Percentiles rank a stretch among this genome's conserved stretches.
Evolutionary conservation across 2,113 vertebrate species (phyloP).

Genomic region (Thymallus thymallus): DNA sequence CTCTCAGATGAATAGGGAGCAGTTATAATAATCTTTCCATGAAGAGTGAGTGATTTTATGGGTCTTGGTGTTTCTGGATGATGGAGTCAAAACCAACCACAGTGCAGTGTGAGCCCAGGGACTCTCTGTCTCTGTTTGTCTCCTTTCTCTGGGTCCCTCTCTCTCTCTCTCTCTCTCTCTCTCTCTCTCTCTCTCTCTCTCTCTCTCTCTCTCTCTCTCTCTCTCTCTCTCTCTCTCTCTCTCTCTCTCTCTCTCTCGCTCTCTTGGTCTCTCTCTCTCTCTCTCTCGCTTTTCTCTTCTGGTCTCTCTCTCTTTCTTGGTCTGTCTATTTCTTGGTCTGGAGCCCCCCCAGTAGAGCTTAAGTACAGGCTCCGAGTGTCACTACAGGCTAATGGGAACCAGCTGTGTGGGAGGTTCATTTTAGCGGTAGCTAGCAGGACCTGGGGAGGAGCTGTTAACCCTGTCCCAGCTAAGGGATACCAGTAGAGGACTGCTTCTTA

Average conservation of each 20-base stretch:
- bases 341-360: constrained; percentile 26
- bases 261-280: neutral
- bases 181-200: neutral
- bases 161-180: too few species aligned
- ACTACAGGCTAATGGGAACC: constrained; percentile 72
- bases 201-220: too few species aligned
- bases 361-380: constrained; percentile 64
- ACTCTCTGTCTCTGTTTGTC: too few species aligned
- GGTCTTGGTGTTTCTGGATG: too few species aligned
- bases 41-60: too few species aligned
- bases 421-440: constrained; percentile 65
- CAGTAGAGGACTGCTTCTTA: too few species aligned
- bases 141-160: too few species aligned
- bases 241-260: neutral
- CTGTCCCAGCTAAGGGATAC: constrained; percentile 24
- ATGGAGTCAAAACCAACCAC: constrained; percentile 24
- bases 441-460: constrained; percentile 45
- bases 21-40: too few species aligned
- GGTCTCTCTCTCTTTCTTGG: too few species aligned
- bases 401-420: constrained; percentile 76
- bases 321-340: constrained; percentile 17
- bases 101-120: constrained; percentile 7
- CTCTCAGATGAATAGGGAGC: too few species aligned
- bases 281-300: neutral
- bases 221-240: too few species aligned